A percentile compares a stretch with the other conserved stretches of the same genome.
Evolutionary conservation across 2,113 vertebrate genomes (phyloP).

Genomic region (Falcunculus frontatus): DNA sequence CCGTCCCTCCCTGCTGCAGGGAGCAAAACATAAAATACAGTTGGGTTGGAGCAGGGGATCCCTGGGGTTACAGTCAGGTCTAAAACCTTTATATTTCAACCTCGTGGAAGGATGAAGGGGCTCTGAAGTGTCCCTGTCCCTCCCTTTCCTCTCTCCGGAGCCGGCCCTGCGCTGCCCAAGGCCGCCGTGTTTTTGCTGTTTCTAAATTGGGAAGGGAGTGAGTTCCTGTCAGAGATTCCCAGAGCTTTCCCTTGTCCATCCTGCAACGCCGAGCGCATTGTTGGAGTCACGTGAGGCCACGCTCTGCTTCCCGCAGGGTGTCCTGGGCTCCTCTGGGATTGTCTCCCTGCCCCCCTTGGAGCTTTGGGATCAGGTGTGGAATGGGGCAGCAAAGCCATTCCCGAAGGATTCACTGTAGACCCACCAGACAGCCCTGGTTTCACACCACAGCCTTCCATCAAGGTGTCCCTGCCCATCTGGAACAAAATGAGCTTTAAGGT

Average conservation of each 20-base stretch:
- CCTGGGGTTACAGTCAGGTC: fast-evolving
- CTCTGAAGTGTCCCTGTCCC: background rate
- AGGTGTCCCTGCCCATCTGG: background rate
- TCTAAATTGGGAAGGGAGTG: background rate
- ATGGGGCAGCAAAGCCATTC: fast-evolving
- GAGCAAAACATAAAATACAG: background rate
- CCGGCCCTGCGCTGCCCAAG: background rate
- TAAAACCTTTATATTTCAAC: fast-evolving
- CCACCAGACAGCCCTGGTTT: too few species aligned
- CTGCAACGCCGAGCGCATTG: background rate
- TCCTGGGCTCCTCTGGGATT: background rate
- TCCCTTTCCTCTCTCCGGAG: background rate
- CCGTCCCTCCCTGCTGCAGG: background rate
- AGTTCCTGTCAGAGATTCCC: slow-evolving; percentile 1
- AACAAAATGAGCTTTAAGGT: background rate
- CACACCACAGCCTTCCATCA: background rate
- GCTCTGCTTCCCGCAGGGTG: background rate
- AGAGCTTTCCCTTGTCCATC: background rate
- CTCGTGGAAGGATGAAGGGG: background rate
- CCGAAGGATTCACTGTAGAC: fast-evolving
- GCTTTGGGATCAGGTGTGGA: fast-evolving
- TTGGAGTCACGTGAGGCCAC: background rate
- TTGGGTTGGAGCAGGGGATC: background rate
- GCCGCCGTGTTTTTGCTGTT: background rate
- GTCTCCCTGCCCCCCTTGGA: fast-evolving